Evolutionary conservation across 1,140 invertebrate species (phyloP), one percentile per base, ranked within the genome.

Genomic region (Hyles vespertilio): DNA sequence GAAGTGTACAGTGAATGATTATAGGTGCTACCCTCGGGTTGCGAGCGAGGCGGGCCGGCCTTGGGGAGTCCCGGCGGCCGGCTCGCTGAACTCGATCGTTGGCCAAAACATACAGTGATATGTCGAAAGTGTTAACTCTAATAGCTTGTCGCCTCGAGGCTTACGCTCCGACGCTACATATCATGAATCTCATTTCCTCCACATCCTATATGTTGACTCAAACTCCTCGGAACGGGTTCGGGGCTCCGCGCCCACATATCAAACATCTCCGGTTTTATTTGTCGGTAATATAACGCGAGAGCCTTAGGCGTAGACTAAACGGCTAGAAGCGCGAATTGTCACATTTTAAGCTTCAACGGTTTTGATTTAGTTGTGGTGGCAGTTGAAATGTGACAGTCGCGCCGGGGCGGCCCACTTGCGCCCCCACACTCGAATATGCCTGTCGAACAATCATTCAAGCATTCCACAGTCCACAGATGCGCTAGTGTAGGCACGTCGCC

Each of bases 1-100:
- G 65, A 75, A 67, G 74, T 86, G 84, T 85, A 83, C 75, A 85
- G 78, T 81, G 72, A 80, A 77, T 64, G 73, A 74, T 73, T 74
- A 74, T 74, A 75, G 79, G 82, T 85, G 82, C 82, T 87, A 81
- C 65, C 69, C 69, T 69, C 47, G 47, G 50, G 32, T 48, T 65
- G 54, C 60, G 61, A 65, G 66, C 50, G 60, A 58, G 61, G 64
- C 62, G 48, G 59, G 56, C 55, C 46, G 46, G 46, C 6, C 10
- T 6, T 4, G 4, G 12, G 10, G 46, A 10, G 46, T 9, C 46
- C 5, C 46, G 10, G 12, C 3, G n/a, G 46, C 36, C 36, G 36
- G 36, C 36, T 40, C 36, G 36, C 36, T 8, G 4, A 5, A 40
- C 36, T 40, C 36, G 8, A 40, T 5, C n/a, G 32, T 47, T 56